phyloP scores from a whole-genome alignment of 35 echinoderm and acorn worm species.

The Amphiura filiformis region DNA sequence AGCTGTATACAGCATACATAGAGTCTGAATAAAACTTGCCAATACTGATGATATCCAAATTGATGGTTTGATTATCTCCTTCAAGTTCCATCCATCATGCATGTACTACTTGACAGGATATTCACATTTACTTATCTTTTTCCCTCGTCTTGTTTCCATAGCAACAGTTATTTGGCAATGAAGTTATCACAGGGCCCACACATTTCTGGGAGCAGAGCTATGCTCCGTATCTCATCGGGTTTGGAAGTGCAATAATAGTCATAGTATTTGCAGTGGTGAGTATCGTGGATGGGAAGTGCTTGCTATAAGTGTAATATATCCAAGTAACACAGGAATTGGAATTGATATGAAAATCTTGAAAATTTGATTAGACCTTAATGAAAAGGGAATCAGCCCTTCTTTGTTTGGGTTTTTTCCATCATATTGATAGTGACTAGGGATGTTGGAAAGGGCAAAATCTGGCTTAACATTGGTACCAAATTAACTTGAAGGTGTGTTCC shows the following conservation, averaged over 20 bases:
- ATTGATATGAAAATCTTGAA: too few relatives aligned
- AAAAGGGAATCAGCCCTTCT: too few relatives aligned
- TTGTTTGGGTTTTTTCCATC: too few relatives aligned
- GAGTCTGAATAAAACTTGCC: too few relatives aligned
- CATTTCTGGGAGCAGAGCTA: constrained; percentile 69
- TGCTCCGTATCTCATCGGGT: constrained; percentile 72
- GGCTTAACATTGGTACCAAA: too few relatives aligned
- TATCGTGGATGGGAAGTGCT: not conserved
- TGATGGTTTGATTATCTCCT: too few relatives aligned
- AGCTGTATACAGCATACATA: too few relatives aligned
- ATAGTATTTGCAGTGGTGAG: constrained; percentile 70
- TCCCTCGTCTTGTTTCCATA: not conserved
- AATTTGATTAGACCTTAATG: too few relatives aligned
- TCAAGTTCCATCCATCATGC: not conserved
- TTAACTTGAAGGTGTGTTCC: too few relatives aligned
- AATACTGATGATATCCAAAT: too few relatives aligned
- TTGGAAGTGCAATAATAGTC: constrained; percentile 78
- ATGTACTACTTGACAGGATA: not conserved
- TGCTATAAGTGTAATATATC: not conserved
- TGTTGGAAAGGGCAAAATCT: too few relatives aligned
- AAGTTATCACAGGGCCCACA: constrained; percentile 21
- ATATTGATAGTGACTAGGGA: too few relatives aligned
- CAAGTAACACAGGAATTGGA: not conserved
- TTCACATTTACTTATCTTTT: constrained; percentile 1
- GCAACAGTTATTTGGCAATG: not conserved